phyloP scores from a whole-genome alignment of 2,113 vertebrate species.

The Oryzias celebensis region DNA sequence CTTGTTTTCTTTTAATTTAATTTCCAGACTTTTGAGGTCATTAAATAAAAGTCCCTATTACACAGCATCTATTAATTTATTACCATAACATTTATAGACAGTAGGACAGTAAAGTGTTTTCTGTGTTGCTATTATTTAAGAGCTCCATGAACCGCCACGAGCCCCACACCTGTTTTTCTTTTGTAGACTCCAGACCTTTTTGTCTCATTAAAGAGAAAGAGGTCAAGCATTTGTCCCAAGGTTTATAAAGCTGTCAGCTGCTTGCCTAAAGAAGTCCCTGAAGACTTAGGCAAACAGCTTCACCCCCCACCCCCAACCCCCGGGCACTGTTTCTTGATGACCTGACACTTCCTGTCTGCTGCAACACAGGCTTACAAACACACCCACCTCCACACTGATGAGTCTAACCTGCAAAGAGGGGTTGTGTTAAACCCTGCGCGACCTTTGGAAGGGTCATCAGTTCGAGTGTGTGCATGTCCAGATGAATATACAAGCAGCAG shows the following conservation, averaged over 20 bases:
- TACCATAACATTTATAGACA: no score
- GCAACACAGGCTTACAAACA: conserved; percentile 16
- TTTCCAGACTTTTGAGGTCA: no score
- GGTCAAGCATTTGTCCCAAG: conserved; percentile 63
- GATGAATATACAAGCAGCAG: conserved; percentile 46
- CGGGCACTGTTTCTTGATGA: conserved; percentile 49
- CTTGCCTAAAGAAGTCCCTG: conserved; percentile 62
- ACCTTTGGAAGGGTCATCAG: conserved; percentile 46
- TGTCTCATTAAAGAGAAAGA: conserved; percentile 60
- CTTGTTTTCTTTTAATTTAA: no score
- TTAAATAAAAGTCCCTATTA: no score
- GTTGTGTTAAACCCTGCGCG: conserved; percentile 36
- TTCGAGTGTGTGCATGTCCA: conserved; percentile 8
- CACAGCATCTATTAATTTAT: no score
- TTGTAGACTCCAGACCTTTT: conserved; percentile 42
- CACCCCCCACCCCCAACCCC: conserved; percentile 31
- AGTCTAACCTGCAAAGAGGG: conserved; percentile 49
- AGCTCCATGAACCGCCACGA: no score
- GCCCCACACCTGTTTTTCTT: conserved; percentile 68
- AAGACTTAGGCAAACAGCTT: conserved; percentile 59
- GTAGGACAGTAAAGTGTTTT: no score
- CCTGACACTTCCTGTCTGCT: conserved; percentile 62
- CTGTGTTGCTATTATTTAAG: no score
- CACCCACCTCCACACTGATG: conserved; percentile 35
- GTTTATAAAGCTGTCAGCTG: conserved; percentile 71